Base-by-base conservation (phyloP, 2,113 vertebrate genomes). In the Mastomys coucha region DNA sequence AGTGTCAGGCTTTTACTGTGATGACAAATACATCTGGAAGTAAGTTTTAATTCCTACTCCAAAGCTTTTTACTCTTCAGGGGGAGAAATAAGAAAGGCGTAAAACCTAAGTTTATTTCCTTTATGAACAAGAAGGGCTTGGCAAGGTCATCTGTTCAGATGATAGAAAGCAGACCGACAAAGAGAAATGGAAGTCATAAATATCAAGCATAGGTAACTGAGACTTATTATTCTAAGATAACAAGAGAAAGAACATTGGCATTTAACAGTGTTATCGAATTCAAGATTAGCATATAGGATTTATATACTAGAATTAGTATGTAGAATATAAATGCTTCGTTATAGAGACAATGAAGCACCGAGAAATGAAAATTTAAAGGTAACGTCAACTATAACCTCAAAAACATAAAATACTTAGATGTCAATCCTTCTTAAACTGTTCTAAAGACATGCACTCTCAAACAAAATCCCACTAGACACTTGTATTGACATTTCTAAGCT, bases 221-320 rank as follows among this genome's bases (percentile, higher is more conserved):
- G 73, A 86, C 31, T 22, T 67, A 69, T 89, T 73, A 75, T 92
- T 70, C 14, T 93, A 78, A 91, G n/a, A 87, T 14, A 82, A 92
- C 77, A 96, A 45, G 75, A 60, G 56, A 22, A 49, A 93, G 31
- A 60, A 69, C 0, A 67, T 53, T 17, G 75, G 42, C 65, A 77
- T 77, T 90, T 91, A 53, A 39, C 39, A 63, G 3, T 45, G 60
- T 76, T n/a, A 45, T 11, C 13, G 19, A 22, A 51, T 65, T 65
- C 63, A 88, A 84, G 24, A 24, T 95, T 58, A 63, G 33, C 12
- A 53, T 60, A 69, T 53, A 94, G 82, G 81, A 91, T 53, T 82
- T 39, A 42, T 49, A 67, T 67, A 13, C 60, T 67, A 67, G 26
- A 86, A 65, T 86, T 86, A 67, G 24, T 69, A 42, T 63, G 8